Conservation (phyloP, 2,888 invertebrate species). For the Iphiclides podalirius region DNA sequence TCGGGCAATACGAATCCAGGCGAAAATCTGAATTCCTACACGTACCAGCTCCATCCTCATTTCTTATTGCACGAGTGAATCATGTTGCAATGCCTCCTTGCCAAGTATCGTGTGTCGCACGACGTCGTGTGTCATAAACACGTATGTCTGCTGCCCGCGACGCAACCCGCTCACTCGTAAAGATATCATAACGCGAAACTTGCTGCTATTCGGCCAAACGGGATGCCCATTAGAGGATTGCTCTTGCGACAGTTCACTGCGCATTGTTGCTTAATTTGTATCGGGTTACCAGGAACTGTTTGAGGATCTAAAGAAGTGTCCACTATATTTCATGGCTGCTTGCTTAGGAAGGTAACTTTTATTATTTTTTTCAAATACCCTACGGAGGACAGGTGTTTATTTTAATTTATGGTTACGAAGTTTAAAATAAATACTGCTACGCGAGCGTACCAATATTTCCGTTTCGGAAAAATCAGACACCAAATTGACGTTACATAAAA, state of each 20-base stretch:
- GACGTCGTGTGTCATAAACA: slow-evolving; percentile 63
- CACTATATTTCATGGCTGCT: too few species aligned
- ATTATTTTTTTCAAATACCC: too few species aligned
- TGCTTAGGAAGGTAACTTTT: too few species aligned
- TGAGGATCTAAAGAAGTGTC: too few species aligned
- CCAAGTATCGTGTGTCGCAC: slow-evolving; percentile 71
- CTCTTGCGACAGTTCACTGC: background rate
- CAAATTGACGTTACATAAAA: too few species aligned
- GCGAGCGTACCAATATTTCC: too few species aligned
- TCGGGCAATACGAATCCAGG: slow-evolving; percentile 9
- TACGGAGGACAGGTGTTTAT: too few species aligned
- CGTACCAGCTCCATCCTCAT: slow-evolving; percentile 52
- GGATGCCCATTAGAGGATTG: background rate
- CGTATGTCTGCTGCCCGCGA: slow-evolving; percentile 65
- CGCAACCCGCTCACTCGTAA: slow-evolving; percentile 52
- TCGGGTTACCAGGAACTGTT: background rate
- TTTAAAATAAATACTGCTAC: too few species aligned
- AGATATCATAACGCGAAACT: slow-evolving; percentile 45
- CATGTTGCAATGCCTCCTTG: slow-evolving; percentile 29
- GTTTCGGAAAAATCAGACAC: too few species aligned
- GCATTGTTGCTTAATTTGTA: background rate
- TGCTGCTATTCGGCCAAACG: slow-evolving; percentile 2
- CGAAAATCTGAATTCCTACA: slow-evolving; percentile 36
- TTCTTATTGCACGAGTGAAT: slow-evolving; percentile 17
- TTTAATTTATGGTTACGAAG: too few species aligned